Base-by-base conservation (phyloP, 1,140 invertebrate genomes). In the Leptopilina clavipes region DNA sequence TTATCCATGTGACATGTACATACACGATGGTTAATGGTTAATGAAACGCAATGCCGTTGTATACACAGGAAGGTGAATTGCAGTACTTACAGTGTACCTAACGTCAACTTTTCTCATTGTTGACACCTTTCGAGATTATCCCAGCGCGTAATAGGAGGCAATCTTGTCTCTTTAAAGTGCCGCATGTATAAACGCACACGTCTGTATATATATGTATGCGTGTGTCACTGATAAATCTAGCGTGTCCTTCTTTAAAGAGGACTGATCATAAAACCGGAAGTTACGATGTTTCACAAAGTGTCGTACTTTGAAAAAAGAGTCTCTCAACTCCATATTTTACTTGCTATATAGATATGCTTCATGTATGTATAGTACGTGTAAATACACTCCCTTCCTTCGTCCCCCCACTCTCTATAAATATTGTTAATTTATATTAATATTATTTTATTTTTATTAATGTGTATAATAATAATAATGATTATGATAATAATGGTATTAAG, bases 51-150 rank as follows among this genome's bases (percentile, higher is more conserved):
- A 31, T 31, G 59, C 25, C 22, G 59, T n/a, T 31, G 25, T n/a
- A 22, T 31, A 65, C 25, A 31, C 59, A 65, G 22, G 12, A 65
- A 65, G 59, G 59, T 65, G 59, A 65, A 65, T 65, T 65, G 59
- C 59, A 65, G 22, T 65, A 65, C 59, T 65, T 65, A 65, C 22
- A 65, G 14, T 40, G 37, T 31, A 25, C 22, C 19, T 65, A 65
- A 65, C 22, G 59, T 25, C 54, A 59, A 59, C 18, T 59, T 18
- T 17, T 65, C 59, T 25, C 19, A 65, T 65, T 65, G 59, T 65
- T 65, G 59, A 65, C 59, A 65, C 19, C 59, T 65, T 65, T 65
- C 59, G 59, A 65, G 59, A 65, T 65, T 65, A 65, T 65, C 22
- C 59, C 59, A 31, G 25, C 11, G 59, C 59, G 59, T 65, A 65